These are phyloP conservation scores for Spongia lamella DNA, from an alignment of 37 sponge, comb jelly and placozoan species.

Conservation along the genomic window DNA sequence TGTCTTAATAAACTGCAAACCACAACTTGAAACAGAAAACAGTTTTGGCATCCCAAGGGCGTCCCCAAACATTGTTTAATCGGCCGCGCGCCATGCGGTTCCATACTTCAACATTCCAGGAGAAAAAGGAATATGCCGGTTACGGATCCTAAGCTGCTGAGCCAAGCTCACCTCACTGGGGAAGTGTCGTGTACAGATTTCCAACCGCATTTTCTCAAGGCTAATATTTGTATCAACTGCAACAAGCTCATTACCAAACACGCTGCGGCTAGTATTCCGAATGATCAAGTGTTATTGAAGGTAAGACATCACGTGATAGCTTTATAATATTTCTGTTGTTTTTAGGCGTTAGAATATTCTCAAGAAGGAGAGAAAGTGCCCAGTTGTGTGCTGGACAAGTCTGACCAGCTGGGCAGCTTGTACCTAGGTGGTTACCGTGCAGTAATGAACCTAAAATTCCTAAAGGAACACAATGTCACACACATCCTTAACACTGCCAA, in stretches of 20 bases:
- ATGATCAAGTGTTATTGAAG: slow-evolving; percentile 48
- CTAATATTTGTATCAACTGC: slow-evolving; percentile 72
- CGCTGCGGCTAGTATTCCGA: slow-evolving; percentile 38
- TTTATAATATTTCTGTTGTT: background rate
- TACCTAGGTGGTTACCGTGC: slow-evolving; percentile 77
- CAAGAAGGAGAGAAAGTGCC: slow-evolving; percentile 68
- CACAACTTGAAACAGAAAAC: too few relatives aligned
- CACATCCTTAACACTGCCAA: slow-evolving; percentile 81
- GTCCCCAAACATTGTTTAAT: too few relatives aligned
- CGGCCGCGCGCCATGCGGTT: too few relatives aligned
- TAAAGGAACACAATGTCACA: slow-evolving; percentile 45
- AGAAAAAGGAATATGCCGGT: too few relatives aligned
- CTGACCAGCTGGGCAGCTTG: slow-evolving; percentile 25
- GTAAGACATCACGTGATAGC: slow-evolving; percentile 14
- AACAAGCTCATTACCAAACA: slow-evolving; percentile 73
- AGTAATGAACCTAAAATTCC: slow-evolving; percentile 72
- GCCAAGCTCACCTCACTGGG: slow-evolving; percentile 71
- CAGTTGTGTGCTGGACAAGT: slow-evolving; percentile 49
- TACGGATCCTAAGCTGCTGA: slow-evolving; percentile 31
- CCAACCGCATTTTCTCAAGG: slow-evolving; percentile 58
- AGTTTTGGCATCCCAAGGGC: too few relatives aligned
- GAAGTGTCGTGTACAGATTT: slow-evolving; percentile 62
- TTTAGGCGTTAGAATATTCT: slow-evolving; percentile 72
- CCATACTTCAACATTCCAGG: too few relatives aligned
- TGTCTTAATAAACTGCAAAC: too few relatives aligned